Evolutionary conservation across 2,113 vertebrate genomes (phyloP), one percentile per base, ranked within the genome.

Genomic region (rabbit (Oryctolagus cuniculus)): DNA sequence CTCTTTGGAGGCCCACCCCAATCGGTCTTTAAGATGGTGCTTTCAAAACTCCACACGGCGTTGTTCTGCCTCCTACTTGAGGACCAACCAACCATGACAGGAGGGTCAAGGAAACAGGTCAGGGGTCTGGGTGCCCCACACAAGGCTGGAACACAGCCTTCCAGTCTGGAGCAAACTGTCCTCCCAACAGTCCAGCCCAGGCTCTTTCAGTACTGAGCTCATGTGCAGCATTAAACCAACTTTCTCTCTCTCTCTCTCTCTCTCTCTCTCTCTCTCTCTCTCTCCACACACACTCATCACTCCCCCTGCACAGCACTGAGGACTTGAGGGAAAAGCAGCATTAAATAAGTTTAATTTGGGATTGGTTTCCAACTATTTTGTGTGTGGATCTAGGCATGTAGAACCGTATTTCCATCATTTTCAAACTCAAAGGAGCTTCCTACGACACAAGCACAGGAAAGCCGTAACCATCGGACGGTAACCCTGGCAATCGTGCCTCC

Each of bases 121-220:
- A 2, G 5, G 31, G 22, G n/a, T 5, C 6, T 10, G 66, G 21
- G 1, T 24, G 6, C 0, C 29, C 25, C n/a, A 21, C 0, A 21
- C 19, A 19, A 9, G 13, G 4, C 19, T 58, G 0, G 1, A 38
- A 16, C 1, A 29, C 21, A 61, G 8, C 27, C 67, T n/a, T 69
- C 34, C 6, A 10, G 7, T 55, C 34, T 25, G 22, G 5, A 25
- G 22, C 0, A 24, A 1, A 31, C 34, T 13, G 12, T 92, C 34
- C 31, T 36, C n/a, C 64, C 67, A 66, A 5, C 1, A 15, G 24
- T 0, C 21, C 27, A 69, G 2, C 5, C 64, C 0, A 3, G 6
- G 10, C 17, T 27, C n/a, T 34, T 10, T 11, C 21, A 44, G 8
- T 66, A 25, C 16, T 31, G 31, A 55, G 31, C 44, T 72, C 63